Percentiles rank a stretch among this genome's conserved stretches.
phyloP scores from a whole-genome alignment of 1,140 invertebrate genomes.

The Trichoplusia ni region DNA sequence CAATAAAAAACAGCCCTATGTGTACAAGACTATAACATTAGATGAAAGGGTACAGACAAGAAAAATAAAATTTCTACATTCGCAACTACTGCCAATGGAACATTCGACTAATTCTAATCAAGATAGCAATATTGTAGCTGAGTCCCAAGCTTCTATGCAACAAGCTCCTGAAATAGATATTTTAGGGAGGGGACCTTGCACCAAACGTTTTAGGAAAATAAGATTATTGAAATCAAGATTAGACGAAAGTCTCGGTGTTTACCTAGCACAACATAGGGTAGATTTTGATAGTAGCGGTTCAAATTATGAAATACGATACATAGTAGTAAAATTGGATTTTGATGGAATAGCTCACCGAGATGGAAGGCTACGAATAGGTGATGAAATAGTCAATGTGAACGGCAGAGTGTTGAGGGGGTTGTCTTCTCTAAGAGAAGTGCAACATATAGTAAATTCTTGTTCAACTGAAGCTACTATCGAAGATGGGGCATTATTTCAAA shows the following conservation, averaged over 20 bases:
- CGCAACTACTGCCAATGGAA: slow-evolving; percentile 69
- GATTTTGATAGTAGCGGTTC: slow-evolving; percentile 76
- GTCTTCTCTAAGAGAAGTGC: slow-evolving; percentile 85
- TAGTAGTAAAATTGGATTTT: slow-evolving; percentile 91
- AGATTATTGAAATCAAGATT: slow-evolving; percentile 83
- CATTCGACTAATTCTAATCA: slow-evolving; percentile 61
- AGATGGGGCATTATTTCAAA: slow-evolving; percentile 74
- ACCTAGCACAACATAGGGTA: slow-evolving; percentile 85
- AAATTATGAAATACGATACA: slow-evolving; percentile 87
- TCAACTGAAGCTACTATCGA: slow-evolving; percentile 73
- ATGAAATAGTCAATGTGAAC: slow-evolving; percentile 94
- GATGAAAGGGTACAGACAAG: slow-evolving; percentile 80
- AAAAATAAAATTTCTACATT: slow-evolving; percentile 77
- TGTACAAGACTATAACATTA: slow-evolving; percentile 78
- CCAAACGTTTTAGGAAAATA: slow-evolving; percentile 82
- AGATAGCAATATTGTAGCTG: slow-evolving; percentile 36
- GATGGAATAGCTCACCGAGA: slow-evolving; percentile 92
- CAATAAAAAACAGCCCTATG: slow-evolving; percentile 72
- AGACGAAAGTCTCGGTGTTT: slow-evolving; percentile 87
- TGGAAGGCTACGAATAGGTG: slow-evolving; percentile 89
- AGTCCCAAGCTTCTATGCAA: slow-evolving; percentile 37
- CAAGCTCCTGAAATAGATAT: slow-evolving; percentile 63
- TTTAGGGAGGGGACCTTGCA: slow-evolving; percentile 75
- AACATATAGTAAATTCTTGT: slow-evolving; percentile 81
- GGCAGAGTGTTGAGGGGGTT: slow-evolving; percentile 89